These are phyloP conservation scores for Mesitornis unicolor DNA, from an alignment of 2,113 vertebrate species.

Conservation along the genomic window DNA sequence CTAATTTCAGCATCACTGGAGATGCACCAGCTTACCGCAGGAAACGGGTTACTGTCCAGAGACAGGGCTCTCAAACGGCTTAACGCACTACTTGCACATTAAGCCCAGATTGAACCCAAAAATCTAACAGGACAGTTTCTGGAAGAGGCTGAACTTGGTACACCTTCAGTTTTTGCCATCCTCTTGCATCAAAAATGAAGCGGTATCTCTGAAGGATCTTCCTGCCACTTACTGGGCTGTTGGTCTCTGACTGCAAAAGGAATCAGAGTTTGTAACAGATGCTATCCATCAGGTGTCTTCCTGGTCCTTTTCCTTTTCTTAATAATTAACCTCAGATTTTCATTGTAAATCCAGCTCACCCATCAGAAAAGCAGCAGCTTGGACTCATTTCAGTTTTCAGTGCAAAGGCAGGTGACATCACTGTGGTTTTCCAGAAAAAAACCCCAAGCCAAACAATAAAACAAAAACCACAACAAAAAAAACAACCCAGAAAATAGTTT, in stretches of 20 bases:
- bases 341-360: not conserved
- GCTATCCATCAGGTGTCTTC: not conserved
- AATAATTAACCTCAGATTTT: not conserved
- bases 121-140: not conserved
- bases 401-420: not conserved
- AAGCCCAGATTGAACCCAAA: not conserved
- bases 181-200: not conserved
- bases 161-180: not conserved
- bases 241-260: not conserved
- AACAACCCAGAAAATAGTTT: not conserved
- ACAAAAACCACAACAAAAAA: too few relatives aligned
- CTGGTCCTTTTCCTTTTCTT: not conserved
- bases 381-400: not conserved
- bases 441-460: too few relatives aligned
- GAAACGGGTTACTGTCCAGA: not conserved
- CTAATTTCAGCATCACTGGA: not conserved
- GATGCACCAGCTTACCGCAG: not conserved
- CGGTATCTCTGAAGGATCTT: not conserved
- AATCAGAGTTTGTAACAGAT: not conserved
- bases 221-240: not conserved
- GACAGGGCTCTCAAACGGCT: not conserved
- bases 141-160: not conserved
- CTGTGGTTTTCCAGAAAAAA: not conserved
- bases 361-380: not conserved
- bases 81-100: accelerated